Evolutionary conservation across 1,140 invertebrate species (phyloP), one percentile per base, ranked within the genome.

Genomic region (Matsumurasca onukii): DNA sequence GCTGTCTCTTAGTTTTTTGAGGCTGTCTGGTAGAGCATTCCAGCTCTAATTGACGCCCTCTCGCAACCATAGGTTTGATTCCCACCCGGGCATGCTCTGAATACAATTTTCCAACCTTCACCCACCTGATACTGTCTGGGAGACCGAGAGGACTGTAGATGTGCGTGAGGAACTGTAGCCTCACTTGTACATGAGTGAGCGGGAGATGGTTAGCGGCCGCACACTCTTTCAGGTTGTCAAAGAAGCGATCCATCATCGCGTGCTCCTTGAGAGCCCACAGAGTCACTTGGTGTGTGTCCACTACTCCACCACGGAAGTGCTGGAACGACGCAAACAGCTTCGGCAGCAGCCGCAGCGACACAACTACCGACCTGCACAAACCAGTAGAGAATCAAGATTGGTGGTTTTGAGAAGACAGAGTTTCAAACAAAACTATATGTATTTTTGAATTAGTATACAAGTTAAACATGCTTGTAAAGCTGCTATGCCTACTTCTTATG

Each of bases 241-340:
- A 95, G 80, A 97, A 97, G 78, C 94, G 86, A 15, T 89, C 86
- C 91, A 97, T 93, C 94, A 97, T 95, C 59, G 89, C 85, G 74
- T 93, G 88, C 72, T 95, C 91, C 45, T 89, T 86, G 75, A 97
- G 94, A 2, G 94, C 93, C 93, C 93, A 97, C 75, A 91, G 86
- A 0, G 91, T 92, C 70, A 93, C 82, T 79, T 91, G 83, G 77
- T 91, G 89, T 74, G 91, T 91, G 76, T 92, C 91, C 80, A 90
- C 86, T 13, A 63, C 67, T 30, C 63, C 65, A 13, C 90, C 90
- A 0, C 93, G 85, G 72, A 93, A 88, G 75, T 94, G 92, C 81
- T 95, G 92, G 79, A 97, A 97, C 51, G 94, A 97, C 3, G 90
- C 91, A 68, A 98, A 88, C 30, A 98, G 79, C 77, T 97, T 97